Conservation (phyloP, 1,140 invertebrate genomes). For the Drosophila rufa region DNA sequence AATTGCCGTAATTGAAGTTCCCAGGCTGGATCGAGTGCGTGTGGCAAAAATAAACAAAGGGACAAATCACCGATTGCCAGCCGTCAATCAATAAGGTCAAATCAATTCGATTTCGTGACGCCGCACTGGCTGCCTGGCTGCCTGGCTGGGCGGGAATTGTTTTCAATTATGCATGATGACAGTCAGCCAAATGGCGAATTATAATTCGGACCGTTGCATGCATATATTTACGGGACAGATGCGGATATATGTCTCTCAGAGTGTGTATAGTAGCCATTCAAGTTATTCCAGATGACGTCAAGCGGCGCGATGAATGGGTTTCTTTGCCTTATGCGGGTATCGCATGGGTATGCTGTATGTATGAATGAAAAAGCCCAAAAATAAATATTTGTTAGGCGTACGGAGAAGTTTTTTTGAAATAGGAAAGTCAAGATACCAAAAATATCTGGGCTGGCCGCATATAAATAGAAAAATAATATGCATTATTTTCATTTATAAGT, state of each 20-base stretch:
- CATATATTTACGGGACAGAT: slow-evolving; percentile 20
- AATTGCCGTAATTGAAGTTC: slow-evolving; percentile 62
- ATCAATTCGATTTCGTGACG: slow-evolving; percentile 66
- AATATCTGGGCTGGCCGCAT: neutral
- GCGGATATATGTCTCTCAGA: neutral
- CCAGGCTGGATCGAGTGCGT: slow-evolving; percentile 29
- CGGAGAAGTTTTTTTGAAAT: slow-evolving; percentile 5
- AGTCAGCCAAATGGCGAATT: slow-evolving; percentile 49
- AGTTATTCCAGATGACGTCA: slow-evolving; percentile 43
- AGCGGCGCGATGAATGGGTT: slow-evolving; percentile 40
- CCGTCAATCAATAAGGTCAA: slow-evolving; percentile 79
- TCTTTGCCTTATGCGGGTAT: slow-evolving; percentile 12
- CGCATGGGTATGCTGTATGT: neutral
- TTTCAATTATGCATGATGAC: slow-evolving; percentile 73
- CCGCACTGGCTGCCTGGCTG: slow-evolving; percentile 38
- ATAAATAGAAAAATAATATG: slow-evolving; percentile 3
- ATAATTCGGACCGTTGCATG: slow-evolving; percentile 35
- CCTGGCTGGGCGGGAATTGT: slow-evolving; percentile 56
- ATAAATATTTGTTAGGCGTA: slow-evolving; percentile 29
- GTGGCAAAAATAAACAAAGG: slow-evolving; percentile 44
- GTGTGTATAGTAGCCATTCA: slow-evolving; percentile 12
- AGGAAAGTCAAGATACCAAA: slow-evolving; percentile 4
- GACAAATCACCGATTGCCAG: slow-evolving; percentile 40
- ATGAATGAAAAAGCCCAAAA: slow-evolving; percentile 30
- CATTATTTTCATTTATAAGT: slow-evolving; percentile 17